Conservation (phyloP, 2,888 invertebrate genomes). For the Dusona sp. region DNA sequence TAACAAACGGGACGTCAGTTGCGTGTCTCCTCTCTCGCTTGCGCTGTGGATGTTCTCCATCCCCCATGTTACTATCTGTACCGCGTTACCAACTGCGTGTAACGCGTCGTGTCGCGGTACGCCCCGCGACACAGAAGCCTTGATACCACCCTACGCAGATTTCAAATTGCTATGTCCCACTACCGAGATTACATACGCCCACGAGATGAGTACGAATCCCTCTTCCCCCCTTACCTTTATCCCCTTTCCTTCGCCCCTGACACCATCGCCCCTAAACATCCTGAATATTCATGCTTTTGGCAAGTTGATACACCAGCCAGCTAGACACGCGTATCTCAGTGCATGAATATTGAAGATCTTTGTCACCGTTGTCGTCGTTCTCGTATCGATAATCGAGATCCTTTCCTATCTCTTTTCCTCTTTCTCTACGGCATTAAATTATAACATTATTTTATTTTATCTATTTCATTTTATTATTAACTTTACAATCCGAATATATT, state of each 20-base stretch:
- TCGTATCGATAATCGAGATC: slow-evolving; percentile 33
- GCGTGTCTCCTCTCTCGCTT: slow-evolving; percentile 10
- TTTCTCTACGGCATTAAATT: neutral
- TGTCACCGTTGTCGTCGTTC: slow-evolving; percentile 45
- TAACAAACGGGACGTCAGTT: slow-evolving; percentile 25
- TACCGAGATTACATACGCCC: slow-evolving; percentile 68
- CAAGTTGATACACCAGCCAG: slow-evolving; percentile 63
- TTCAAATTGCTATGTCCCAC: slow-evolving; percentile 68
- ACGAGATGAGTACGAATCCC: slow-evolving; percentile 42
- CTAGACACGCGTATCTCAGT: slow-evolving; percentile 47
- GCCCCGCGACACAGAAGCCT: slow-evolving; percentile 65
- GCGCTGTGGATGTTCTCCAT: slow-evolving; percentile 19
- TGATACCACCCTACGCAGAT: slow-evolving; percentile 62
- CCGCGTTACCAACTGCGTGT: slow-evolving; percentile 64
- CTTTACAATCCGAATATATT: neutral
- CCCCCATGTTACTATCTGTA: slow-evolving; percentile 58
- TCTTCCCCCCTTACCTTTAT: neutral
- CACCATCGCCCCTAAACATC: slow-evolving; percentile 11
- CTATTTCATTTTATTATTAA: neutral
- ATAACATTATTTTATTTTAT: neutral
- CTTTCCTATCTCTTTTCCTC: neutral
- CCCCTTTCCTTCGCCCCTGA: slow-evolving; percentile 4
- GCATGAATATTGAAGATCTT: slow-evolving; percentile 68
- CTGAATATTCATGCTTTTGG: slow-evolving; percentile 76
- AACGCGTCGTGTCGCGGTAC: slow-evolving; percentile 66